Base-by-base conservation (phyloP, 2,888 invertebrate genomes). In the Lagria hirta region DNA sequence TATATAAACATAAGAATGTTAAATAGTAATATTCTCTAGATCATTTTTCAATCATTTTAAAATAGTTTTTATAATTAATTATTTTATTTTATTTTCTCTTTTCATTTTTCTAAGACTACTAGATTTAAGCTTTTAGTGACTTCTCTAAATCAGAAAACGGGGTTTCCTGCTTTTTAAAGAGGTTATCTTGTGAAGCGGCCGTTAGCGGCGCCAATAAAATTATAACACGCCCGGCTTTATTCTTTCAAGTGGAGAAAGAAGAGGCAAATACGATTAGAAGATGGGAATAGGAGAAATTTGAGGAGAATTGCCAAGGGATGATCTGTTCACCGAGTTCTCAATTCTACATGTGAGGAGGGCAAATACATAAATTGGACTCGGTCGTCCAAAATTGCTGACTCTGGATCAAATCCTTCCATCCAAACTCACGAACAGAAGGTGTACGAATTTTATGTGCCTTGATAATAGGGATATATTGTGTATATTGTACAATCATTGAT, bases 351-450 rank as follows among this genome's bases (percentile, higher is more conserved):
- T 49, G n/a, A n/a, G 49, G 23, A 49, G 54, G 57, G 55, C 58
- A 60, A 61, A 60, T 60, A 61, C 60, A 61, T 61, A 62, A 62
- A 62, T 62, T 61, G 60, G 58, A 36, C 30, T 23, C 40, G 28
- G n/a, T 7, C 17, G 4, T 8, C 14, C 14, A 15, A 41, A 42
- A 42, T 42, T 35, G 42, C 42, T 35, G 42, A 34, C 34, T 34
- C 21, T n/a, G 38, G n/a, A n/a, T n/a, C n/a, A n/a, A 37, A 28
- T 35, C 33, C 23, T n/a, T n/a, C n/a, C n/a, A 15, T 8, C 5
- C 34, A 32, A 21, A 21, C 20, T 32, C 23, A n/a, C 3, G 36
- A 3, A 28, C 37, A 37, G 37, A 28, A 37, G 36, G 27, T 27
- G 36, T 26, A 28, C 20, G 28, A 28, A 18, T 21, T 28, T 21